Percentiles rank a stretch among this genome's conserved stretches.
Evolutionary conservation across 2,888 invertebrate species (phyloP).

Genomic region (Synanthedon andrenaeformis): DNA sequence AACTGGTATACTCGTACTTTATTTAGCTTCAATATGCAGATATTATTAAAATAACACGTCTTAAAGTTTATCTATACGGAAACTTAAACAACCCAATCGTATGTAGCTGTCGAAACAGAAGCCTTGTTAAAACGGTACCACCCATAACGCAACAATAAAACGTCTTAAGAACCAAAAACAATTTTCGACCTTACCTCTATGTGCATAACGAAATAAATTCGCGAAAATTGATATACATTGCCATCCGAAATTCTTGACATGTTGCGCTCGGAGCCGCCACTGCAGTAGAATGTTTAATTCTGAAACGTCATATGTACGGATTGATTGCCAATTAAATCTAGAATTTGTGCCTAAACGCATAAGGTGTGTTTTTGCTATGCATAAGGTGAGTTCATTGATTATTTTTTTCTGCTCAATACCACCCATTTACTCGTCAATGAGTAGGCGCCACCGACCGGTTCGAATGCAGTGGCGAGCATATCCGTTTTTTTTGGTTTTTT

Average conservation of each 20-base stretch:
- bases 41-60: too few species aligned
- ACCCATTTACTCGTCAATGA: constrained; percentile 41
- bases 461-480: constrained; percentile 13
- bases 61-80: too few species aligned
- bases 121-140: constrained; percentile 27
- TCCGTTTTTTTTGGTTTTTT: constrained; percentile 8
- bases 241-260: constrained; percentile 27
- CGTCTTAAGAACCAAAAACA: constrained; percentile 13
- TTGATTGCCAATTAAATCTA: constrained; percentile 1
- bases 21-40: too few species aligned
- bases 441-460: constrained; percentile 41
- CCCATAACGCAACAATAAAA: constrained; percentile 12
- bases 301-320: neutral
- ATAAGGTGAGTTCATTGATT: constrained; percentile 16
- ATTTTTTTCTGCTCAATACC: constrained; percentile 21
- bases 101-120: constrained; percentile 1
- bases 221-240: constrained; percentile 22
- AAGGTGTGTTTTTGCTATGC: constrained; percentile 9
- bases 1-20: too few species aligned
- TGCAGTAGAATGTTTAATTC: neutral
- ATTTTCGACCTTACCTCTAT: constrained; percentile 15
- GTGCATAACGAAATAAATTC: constrained; percentile 13
- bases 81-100: constrained; percentile 1
- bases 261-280: constrained; percentile 13
- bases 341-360: accelerated